A percentile compares a stretch with the other conserved stretches of the same genome.
Evolutionary conservation across 2,797 vertebrate genomes (phyloP).

Genomic region (Acanthiza pusilla): DNA sequence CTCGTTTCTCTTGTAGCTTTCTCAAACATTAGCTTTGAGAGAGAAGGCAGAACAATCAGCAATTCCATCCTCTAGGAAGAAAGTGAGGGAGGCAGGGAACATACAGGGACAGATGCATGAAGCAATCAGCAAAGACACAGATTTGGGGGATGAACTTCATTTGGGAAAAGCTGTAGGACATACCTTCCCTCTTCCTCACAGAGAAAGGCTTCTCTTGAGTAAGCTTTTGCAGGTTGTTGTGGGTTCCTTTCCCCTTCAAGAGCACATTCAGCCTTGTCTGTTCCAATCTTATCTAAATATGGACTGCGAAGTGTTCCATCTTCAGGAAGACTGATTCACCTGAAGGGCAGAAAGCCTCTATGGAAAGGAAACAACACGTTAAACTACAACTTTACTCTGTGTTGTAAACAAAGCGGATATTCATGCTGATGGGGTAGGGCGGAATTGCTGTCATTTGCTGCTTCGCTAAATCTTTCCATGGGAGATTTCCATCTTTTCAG

Average conservation of each 20-base stretch:
- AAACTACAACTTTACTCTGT: neutral
- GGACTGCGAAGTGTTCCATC: neutral
- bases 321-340: neutral
- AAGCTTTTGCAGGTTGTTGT: neutral
- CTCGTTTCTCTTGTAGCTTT: neutral
- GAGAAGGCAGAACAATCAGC: neutral
- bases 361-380: neutral
- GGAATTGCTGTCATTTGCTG: neutral
- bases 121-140: neutral
- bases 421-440: neutral
- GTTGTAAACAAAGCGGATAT: neutral
- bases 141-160: neutral
- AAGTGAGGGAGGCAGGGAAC: neutral
- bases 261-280: neutral
- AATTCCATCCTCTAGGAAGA: neutral
- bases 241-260: neutral
- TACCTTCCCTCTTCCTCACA: neutral
- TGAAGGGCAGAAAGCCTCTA: neutral
- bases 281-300: neutral
- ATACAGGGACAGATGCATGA: neutral
- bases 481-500: neutral
- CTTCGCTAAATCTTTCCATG: neutral
- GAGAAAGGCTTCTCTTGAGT: neutral
- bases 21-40: neutral
- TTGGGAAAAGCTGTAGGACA: neutral